These are phyloP conservation scores for Synaphobranchus kaupii DNA, from an alignment of 2,797 vertebrate genomes.

Conservation along the genomic window DNA sequence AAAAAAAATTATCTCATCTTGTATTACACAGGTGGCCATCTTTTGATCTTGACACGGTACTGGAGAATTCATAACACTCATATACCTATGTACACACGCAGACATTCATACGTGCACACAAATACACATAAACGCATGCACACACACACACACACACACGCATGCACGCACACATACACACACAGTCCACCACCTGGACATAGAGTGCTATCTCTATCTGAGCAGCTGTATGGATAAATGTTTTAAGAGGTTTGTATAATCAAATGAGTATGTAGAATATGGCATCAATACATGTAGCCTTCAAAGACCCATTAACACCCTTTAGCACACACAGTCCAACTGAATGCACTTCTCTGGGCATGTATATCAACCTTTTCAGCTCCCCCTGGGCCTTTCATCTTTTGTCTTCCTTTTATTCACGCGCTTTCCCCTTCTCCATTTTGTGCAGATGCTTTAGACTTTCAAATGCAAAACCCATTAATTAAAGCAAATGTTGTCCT, in stretches of 20 bases:
- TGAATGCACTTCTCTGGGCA: constrained; percentile 4
- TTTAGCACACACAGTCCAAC: background rate
- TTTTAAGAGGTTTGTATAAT: constrained; percentile 4
- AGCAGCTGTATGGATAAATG: background rate
- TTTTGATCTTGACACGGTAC: background rate
- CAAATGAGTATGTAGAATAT: constrained; percentile 6
- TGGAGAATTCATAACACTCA: background rate
- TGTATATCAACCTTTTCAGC: background rate
- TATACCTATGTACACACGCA: background rate
- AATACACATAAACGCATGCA: background rate
- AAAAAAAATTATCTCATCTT: background rate
- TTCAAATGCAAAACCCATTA: constrained; percentile 18
- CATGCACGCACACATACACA: background rate
- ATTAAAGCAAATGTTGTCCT: constrained; percentile 16
- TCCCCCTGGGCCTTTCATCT: background rate
- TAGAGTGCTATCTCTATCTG: background rate
- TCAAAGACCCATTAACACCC: background rate
- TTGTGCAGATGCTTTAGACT: background rate
- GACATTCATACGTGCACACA: background rate
- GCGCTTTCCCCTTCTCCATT: background rate
- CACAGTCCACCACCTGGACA: background rate
- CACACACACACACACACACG: background rate
- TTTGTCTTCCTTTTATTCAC: constrained; percentile 1
- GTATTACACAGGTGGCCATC: background rate
- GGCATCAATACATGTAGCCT: background rate